Conservation (phyloP, 2,113 vertebrate species). For the Aptenodytes patagonicus region DNA sequence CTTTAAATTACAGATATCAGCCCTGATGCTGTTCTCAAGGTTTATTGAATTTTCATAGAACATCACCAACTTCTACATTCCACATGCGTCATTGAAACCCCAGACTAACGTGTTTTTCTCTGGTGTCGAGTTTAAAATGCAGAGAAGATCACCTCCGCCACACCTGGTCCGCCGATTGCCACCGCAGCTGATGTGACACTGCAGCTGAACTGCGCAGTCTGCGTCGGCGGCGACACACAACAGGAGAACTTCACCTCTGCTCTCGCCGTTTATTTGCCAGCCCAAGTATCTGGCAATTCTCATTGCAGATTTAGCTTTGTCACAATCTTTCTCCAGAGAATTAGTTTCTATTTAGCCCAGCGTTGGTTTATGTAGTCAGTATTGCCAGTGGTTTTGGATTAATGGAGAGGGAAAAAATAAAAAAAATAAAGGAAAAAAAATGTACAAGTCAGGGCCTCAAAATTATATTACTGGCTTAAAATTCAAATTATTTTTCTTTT, state of each 20-base stretch:
- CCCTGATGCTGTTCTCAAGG: constrained; percentile 70
- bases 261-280: background rate
- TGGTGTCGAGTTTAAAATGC: background rate
- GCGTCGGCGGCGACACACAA: fast-evolving
- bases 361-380: background rate
- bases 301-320: background rate
- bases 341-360: background rate
- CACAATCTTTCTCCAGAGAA: background rate
- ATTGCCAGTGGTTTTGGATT: background rate
- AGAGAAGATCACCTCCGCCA: background rate
- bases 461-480: background rate
- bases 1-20: constrained; percentile 83
- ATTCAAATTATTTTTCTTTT: background rate
- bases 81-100: background rate
- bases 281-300: background rate
- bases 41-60: constrained; percentile 77
- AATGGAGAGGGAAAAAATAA: background rate
- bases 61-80: constrained; percentile 52
- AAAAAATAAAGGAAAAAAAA: background rate
- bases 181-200: fast-evolving
- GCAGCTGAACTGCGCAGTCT: fast-evolving
- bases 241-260: background rate
- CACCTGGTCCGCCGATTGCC: fast-evolving
- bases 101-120: background rate
- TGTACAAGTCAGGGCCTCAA: background rate